Conservation (phyloP, 2,797 vertebrate species). For the Heterohyrax brucei region DNA sequence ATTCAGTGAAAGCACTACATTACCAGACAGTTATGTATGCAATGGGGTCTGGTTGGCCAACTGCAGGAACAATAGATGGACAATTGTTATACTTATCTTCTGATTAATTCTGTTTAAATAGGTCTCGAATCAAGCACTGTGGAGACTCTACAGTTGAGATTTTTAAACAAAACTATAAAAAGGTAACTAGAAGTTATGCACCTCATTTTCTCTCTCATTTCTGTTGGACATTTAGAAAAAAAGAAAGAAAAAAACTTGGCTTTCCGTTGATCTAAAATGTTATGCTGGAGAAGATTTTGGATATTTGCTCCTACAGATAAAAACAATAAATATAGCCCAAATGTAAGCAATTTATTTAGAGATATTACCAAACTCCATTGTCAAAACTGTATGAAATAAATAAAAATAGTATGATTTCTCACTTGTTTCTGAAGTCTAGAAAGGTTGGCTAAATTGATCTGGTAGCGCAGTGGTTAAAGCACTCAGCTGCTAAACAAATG, state of each 20-base stretch:
- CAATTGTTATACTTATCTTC: constrained; percentile 45
- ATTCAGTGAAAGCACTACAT: constrained; percentile 71
- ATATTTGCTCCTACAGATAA: constrained; percentile 27
- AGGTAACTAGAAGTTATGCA: background rate
- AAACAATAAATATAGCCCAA: background rate
- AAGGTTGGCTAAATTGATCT: background rate
- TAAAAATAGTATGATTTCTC: constrained; percentile 16
- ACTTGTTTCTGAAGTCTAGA: background rate
- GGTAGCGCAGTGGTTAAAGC: no score
- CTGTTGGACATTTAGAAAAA: background rate
- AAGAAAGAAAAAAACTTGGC: background rate
- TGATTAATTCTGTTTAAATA: constrained; percentile 51
- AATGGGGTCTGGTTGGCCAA: constrained; percentile 30
- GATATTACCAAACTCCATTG: background rate
- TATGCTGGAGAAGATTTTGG: constrained; percentile 2
- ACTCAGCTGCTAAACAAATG: no score
- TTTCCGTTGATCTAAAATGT: constrained; percentile 13
- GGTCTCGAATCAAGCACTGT: constrained; percentile 60
- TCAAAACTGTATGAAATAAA: background rate
- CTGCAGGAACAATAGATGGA: constrained; percentile 59
- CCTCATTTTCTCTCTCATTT: background rate
- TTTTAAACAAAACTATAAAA: background rate
- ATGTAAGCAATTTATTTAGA: background rate
- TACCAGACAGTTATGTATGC: constrained; percentile 55
- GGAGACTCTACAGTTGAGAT: background rate